These are phyloP conservation scores for Neodiprion virginianus DNA, from an alignment of 1,140 invertebrate genomes.

Conservation along the genomic window DNA sequence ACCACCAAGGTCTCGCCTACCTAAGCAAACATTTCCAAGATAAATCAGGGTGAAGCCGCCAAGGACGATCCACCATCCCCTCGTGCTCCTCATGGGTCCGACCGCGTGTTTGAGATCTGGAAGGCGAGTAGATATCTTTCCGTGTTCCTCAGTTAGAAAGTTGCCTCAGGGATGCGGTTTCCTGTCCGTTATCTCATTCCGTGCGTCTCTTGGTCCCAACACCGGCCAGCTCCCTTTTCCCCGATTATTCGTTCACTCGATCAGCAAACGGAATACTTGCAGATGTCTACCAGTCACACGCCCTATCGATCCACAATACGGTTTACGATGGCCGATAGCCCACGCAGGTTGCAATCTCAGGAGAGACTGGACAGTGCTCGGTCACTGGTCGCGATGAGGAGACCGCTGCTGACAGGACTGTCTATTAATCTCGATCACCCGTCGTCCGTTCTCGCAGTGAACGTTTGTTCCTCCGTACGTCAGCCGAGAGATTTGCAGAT, in stretches of 20 bases:
- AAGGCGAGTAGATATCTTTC: neutral
- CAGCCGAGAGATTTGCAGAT: neutral
- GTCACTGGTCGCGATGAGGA: neutral
- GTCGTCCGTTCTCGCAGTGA: neutral
- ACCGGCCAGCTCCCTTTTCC: too few species aligned
- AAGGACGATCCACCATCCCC: constrained; percentile 30
- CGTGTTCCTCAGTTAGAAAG: neutral
- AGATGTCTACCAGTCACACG: neutral
- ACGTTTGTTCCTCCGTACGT: neutral
- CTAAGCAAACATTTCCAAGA: constrained; percentile 39
- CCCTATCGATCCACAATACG: constrained; percentile 16
- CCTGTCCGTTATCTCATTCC: neutral
- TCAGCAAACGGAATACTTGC: too few species aligned
- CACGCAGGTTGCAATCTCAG: constrained; percentile 46
- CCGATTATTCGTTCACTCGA: too few species aligned
- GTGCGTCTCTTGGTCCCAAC: neutral
- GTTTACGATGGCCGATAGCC: constrained; percentile 23
- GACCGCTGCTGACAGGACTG: neutral
- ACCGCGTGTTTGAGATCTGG: neutral
- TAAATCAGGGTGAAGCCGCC: constrained; percentile 35
- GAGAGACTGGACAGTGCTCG: constrained; percentile 34
- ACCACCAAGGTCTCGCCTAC: constrained; percentile 27
- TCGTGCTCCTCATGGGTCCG: constrained; percentile 13
- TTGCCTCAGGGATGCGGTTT: neutral
- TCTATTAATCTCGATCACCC: constrained; percentile 7